Base-by-base conservation (phyloP, 2,113 vertebrate genomes). In the Oncorhynchus clarkii region DNA sequence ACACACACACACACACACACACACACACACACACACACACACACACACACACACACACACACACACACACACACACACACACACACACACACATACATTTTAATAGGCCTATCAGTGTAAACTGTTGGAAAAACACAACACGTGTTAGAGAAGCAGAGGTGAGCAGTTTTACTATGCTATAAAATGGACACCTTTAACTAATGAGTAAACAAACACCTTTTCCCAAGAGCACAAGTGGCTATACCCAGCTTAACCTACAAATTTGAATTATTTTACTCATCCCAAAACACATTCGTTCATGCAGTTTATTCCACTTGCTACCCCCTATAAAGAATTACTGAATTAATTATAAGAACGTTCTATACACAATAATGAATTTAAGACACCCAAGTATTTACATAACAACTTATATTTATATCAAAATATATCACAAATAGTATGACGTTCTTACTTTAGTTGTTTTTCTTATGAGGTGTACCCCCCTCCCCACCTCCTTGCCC, bases 81-180 rank as follows among this genome's bases (percentile, higher is more conserved):
- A 14, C 12, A 51, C 31, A 45, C 11, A 71, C 65, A 77, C 54
- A 68, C 78, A 85, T 85, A 67, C 59, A 60, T 77, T 86, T 87
- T 85, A 82, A 73, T 83, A 80, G 62, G 67, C 73, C 71, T 78
- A 77, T 65, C 80, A 88, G 77, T 71, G 22, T 34, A 60, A 27
- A 60, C 39, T 2, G 65, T 57, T 74, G 65, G 65, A 67, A 69
- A 74, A 24, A 70, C 22, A 39, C 67, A 60, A 69, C 34, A 69
- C 9, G 29, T 14, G 22, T 29, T 64, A 31, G 72, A 29, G 39
- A 39, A 39, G 8, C 39, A 39, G 39, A 39, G 39, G 39, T 39
- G 39, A 39, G 34, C 34, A 34, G 39, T 39, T 39, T 39, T 39
- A 9, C 39, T 39, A 7, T 18, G 67, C 29, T 62, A 49, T 78